A percentile compares a stretch with the other conserved stretches of the same genome.
Evolutionary conservation across 2,888 invertebrate genomes (phyloP).

Genomic region (Julus scandinavius): DNA sequence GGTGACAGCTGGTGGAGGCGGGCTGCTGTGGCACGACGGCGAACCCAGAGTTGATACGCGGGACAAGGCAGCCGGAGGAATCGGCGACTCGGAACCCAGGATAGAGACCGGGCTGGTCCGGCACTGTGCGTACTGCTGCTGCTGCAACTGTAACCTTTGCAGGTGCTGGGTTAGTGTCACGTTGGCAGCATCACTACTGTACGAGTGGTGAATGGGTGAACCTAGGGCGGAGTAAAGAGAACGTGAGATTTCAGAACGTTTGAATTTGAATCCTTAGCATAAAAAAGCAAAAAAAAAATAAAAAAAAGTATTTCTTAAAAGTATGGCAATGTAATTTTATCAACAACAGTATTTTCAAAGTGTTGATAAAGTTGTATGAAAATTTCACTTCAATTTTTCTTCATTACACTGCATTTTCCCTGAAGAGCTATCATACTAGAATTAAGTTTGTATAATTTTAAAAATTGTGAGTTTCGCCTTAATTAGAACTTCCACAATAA

Average conservation of each 20-base stretch:
- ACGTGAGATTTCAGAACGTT: not conserved
- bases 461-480: too few species aligned
- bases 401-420: too few species aligned
- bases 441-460: too few species aligned
- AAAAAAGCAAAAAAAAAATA: too few species aligned
- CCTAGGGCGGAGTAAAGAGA: slow-evolving; percentile 65
- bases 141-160: slow-evolving; percentile 66
- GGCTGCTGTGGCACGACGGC: slow-evolving; percentile 58
- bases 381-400: too few species aligned
- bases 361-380: too few species aligned
- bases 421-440: too few species aligned
- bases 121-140: slow-evolving; percentile 56
- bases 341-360: too few species aligned
- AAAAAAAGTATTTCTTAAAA: too few species aligned
- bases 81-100: slow-evolving; percentile 61
- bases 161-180: slow-evolving; percentile 66
- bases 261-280: too few species aligned
- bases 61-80: slow-evolving; percentile 51
- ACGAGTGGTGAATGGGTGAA: slow-evolving; percentile 74
- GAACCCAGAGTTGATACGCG: slow-evolving; percentile 52
- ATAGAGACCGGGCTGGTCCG: slow-evolving; percentile 58
- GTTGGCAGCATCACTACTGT: slow-evolving; percentile 64
- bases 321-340: too few species aligned
- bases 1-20: slow-evolving; percentile 57
- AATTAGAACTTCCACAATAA: too few species aligned